A percentile compares a stretch with the other conserved stretches of the same genome.
Conservation (phyloP, 2,113 vertebrate genomes). For the Grammomys surdaster region DNA sequence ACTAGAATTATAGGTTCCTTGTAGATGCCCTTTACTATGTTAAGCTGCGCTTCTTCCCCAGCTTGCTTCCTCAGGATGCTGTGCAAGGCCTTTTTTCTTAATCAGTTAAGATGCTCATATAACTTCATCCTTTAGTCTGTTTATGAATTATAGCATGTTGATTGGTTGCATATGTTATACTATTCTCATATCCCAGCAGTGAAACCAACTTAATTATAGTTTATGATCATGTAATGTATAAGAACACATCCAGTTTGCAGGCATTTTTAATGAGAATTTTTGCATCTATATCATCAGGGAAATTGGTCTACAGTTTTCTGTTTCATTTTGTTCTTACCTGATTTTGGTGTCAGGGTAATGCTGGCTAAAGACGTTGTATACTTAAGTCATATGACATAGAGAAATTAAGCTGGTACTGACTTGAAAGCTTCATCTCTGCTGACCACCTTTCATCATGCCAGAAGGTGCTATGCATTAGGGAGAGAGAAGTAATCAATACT, state of each 20-base stretch:
- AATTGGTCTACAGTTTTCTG: neutral
- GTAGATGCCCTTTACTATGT: neutral
- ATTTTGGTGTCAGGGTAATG: neutral
- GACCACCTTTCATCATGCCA: neutral
- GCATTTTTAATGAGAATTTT: neutral
- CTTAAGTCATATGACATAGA: neutral
- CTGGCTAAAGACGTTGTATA: neutral
- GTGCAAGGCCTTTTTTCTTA: neutral
- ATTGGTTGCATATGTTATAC: neutral
- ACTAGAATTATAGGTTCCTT: neutral
- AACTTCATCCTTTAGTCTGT: neutral
- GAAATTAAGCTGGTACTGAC: neutral
- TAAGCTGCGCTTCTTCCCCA: neutral
- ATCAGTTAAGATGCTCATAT: neutral
- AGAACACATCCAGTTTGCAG: neutral
- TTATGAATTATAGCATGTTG: neutral
- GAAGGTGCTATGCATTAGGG: neutral
- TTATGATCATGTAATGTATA: neutral
- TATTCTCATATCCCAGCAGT: neutral
- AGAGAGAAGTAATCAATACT: neutral
- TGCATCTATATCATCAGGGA: neutral
- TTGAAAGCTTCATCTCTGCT: neutral
- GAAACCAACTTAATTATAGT: neutral
- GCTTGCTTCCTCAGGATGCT: neutral
- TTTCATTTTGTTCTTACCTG: neutral